Percentiles rank a stretch among this genome's conserved stretches.
These are phyloP conservation scores for Cheilinus undulatus DNA, from an alignment of 2,113 vertebrate species.

Conservation along the genomic window DNA sequence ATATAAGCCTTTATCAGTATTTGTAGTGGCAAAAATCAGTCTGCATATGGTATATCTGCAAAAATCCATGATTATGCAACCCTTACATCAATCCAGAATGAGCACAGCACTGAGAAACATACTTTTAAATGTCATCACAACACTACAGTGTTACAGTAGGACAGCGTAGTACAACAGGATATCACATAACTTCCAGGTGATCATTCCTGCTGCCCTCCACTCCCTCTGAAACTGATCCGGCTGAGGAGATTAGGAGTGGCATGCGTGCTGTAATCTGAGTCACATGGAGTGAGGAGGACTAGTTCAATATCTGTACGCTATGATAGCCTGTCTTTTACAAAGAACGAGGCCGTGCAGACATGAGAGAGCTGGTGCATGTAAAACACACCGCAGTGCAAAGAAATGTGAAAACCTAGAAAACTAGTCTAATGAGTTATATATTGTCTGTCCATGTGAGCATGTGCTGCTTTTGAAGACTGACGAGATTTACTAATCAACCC, in stretches of 20 bases:
- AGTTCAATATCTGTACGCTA: constrained; percentile 50
- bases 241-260: constrained; percentile 71
- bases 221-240: constrained; percentile 74
- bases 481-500: not conserved
- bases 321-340: constrained; percentile 20
- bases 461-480: not conserved
- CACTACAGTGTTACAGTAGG: constrained; percentile 21
- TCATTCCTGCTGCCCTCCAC: constrained; percentile 50
- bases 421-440: not conserved
- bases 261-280: constrained; percentile 76
- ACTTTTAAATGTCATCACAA: not conserved
- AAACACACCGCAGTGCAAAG: not conserved
- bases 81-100: no score
- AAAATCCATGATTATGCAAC: no score
- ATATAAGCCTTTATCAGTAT: no score
- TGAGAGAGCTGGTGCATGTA: not conserved
- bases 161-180: constrained; percentile 34
- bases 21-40: no score
- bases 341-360: not conserved
- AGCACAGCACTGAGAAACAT: no score
- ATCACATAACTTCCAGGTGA: constrained; percentile 48
- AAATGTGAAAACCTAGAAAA: not conserved
- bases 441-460: not conserved
- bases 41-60: not conserved
- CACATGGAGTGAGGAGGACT: constrained; percentile 68